Evolutionary conservation across 1,140 invertebrate species (phyloP), one percentile per base, ranked within the genome.

Genomic region (Oreohelix idahoensis): DNA sequence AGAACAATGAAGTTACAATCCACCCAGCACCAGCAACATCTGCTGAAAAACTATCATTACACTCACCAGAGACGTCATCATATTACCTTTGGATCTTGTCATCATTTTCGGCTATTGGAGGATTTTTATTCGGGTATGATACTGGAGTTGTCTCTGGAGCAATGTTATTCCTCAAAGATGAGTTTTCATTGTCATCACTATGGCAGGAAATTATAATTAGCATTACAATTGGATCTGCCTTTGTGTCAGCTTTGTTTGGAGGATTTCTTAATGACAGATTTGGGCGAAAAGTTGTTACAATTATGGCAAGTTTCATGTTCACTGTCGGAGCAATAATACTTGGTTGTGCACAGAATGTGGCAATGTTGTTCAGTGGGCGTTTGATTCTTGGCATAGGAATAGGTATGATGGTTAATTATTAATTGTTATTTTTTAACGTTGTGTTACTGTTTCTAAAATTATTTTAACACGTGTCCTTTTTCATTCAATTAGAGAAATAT

Each of bases 81-180:
- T 42, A 36, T 45, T 77, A 63, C 26, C 17, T 83, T n/a, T 63
- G 93, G 83, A 79, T 93, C 17, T 86, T 94, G 42, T 91, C 94
- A 51, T 84, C 93, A 63, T 90, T 94, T 70, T 93, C 94, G 36
- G 94, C 94, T 29, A 92, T 95, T 36, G 94, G 94, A n/a, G 94
- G 94, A 10, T 94, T 95, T 85, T 91, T 95, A 0, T 95, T 95
- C 87, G 95, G 95, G n/a, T 95, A 95, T 90, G 95, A 95, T 86
- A 95, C 95, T 0, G 94, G 94, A 1, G 94, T 95, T 49, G 32
- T 70, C 17, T 81, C 58, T 58, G 81, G 69, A 20, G 45, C 69
- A 17, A 69, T 83, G 76, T 51, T 74, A 17, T 49, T 78, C 17
- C 29, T 71, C 35, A 63, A 51, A 45, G 71, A 79, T 29, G 69